Evolutionary conservation across 1,140 invertebrate genomes (phyloP).

Genomic region (Drosophila aff.): DNA sequence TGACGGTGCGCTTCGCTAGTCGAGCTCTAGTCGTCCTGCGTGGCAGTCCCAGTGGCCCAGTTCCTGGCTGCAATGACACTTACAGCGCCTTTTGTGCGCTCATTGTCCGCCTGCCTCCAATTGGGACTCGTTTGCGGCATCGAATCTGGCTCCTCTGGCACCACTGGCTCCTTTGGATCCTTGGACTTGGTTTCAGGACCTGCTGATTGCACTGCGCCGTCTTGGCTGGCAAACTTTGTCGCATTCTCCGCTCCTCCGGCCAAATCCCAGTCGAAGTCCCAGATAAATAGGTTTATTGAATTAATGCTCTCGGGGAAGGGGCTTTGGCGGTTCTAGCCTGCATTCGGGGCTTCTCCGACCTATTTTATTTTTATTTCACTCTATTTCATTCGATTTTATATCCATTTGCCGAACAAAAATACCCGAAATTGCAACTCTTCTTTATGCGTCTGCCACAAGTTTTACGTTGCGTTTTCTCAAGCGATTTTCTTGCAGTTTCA

Average conservation of each 20-base stretch:
- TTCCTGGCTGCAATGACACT: slow-evolving; percentile 76
- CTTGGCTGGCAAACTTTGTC: slow-evolving; percentile 72
- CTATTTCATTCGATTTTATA: slow-evolving; percentile 43
- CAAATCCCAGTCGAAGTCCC: slow-evolving; percentile 44
- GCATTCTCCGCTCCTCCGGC: slow-evolving; percentile 57
- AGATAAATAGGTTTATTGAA: slow-evolving; percentile 82
- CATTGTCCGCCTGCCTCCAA: slow-evolving; percentile 71
- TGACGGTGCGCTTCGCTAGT: slow-evolving; percentile 13
- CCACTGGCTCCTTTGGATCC: slow-evolving; percentile 24
- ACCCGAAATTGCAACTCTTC: slow-evolving; percentile 36
- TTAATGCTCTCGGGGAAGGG: slow-evolving; percentile 65
- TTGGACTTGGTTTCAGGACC: slow-evolving; percentile 12
- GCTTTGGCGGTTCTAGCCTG: slow-evolving; percentile 3
- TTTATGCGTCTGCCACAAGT: slow-evolving; percentile 29
- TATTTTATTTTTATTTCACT: slow-evolving; percentile 13
- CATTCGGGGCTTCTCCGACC: slow-evolving; percentile 21
- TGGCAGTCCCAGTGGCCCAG: slow-evolving; percentile 72
- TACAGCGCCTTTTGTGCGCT: slow-evolving; percentile 75
- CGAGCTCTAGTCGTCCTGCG: slow-evolving; percentile 30
- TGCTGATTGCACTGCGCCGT: slow-evolving; percentile 74
- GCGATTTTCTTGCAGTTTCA: slow-evolving; percentile 36
- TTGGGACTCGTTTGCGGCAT: slow-evolving; percentile 80
- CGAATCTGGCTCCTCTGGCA: slow-evolving; percentile 53
- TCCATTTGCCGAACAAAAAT: slow-evolving; percentile 27
- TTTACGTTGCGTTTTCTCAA: slow-evolving; percentile 30